phyloP scores from a whole-genome alignment of 2,797 vertebrate genomes.

The Centropyge bicolor region DNA sequence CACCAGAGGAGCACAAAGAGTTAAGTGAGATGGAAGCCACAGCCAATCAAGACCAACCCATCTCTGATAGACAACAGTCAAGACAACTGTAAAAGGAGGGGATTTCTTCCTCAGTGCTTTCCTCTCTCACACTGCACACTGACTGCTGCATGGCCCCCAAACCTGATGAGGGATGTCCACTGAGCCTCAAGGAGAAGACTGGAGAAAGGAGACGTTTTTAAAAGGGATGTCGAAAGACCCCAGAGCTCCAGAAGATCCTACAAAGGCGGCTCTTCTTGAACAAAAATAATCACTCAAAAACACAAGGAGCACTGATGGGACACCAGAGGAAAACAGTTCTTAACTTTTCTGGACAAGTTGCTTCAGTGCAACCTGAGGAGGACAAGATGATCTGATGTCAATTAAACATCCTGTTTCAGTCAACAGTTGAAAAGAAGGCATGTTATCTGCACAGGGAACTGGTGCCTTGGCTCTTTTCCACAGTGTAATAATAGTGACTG shows the following conservation, averaged over 20 bases:
- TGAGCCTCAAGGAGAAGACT: slow-evolving; percentile 24
- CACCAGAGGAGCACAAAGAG: slow-evolving; percentile 57
- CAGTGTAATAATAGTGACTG: slow-evolving; percentile 57
- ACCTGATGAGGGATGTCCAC: slow-evolving; percentile 41
- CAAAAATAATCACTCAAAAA: not conserved
- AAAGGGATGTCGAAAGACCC: slow-evolving; percentile 17
- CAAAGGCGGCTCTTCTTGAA: not conserved
- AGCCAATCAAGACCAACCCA: slow-evolving; percentile 63
- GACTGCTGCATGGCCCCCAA: slow-evolving; percentile 13
- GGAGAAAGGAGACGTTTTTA: slow-evolving; percentile 8
- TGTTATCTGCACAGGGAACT: slow-evolving; percentile 55
- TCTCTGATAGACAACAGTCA: slow-evolving; percentile 43
- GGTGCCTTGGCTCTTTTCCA: slow-evolving; percentile 62
- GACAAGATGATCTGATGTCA: slow-evolving; percentile 45
- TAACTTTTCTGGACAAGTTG: slow-evolving; percentile 32
- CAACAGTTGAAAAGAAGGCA: slow-evolving; percentile 35
- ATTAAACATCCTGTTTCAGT: slow-evolving; percentile 14
- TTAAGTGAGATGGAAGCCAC: slow-evolving; percentile 61
- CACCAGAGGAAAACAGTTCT: slow-evolving; percentile 27
- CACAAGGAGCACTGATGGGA: slow-evolving; percentile 46
- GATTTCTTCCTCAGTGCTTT: slow-evolving; percentile 38
- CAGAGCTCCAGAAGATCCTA: slow-evolving; percentile 5
- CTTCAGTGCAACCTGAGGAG: slow-evolving; percentile 38
- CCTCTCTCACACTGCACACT: slow-evolving; percentile 38
- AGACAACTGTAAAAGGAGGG: slow-evolving; percentile 59